Base-by-base conservation (phyloP, 2,888 invertebrate genomes). In the Caenorhabditis doughertyi region DNA sequence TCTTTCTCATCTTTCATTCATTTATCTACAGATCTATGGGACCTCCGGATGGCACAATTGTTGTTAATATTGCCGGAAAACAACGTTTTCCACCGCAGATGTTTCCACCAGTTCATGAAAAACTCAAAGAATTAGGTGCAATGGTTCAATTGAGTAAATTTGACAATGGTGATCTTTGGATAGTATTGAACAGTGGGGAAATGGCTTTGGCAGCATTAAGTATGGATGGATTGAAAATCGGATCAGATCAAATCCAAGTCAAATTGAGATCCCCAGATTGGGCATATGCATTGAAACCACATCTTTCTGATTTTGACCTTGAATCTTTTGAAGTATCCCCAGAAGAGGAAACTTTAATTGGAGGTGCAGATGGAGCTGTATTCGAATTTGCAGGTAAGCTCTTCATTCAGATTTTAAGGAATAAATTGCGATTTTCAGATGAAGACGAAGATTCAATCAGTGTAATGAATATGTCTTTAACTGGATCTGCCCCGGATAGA, bases 1-100 rank as follows among this genome's bases (percentile, higher is more conserved):
- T 49, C 47, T 4, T 11, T 21, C 0, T 39, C 5, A 27, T 35
- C 0, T 18, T 39, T 51, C 9, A n/a, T 2, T 16, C 4, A 39
- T 39, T 39, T 39, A n/a, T n/a, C n/a, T n/a, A n/a, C 44, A 89
- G 89, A 39, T 86, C 90, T 51, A 94, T 97, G 85, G 98, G 98
- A 0, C 98, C 98, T 5, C 96, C 97, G 0, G 98, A 99, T 93
- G 96, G 96, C 1, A 97, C 97, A 21, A 95, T 98, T 85, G 94
- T 98, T 60, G 95, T 98, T 9, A 90, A 92, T 93, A 62, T 92
- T 9, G 85, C 67, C 5, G 87, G 84, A 18, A 81, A 76, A 32
- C 21, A 62, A 3, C 56, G 62, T 16, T 92, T 92, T 65, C 90
- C 91, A 1, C 73, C 72, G 16, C 70, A 80, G 2, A 25, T 86